Evolutionary conservation across 2,113 vertebrate genomes (phyloP).

Genomic region (Ascaphus truei): DNA sequence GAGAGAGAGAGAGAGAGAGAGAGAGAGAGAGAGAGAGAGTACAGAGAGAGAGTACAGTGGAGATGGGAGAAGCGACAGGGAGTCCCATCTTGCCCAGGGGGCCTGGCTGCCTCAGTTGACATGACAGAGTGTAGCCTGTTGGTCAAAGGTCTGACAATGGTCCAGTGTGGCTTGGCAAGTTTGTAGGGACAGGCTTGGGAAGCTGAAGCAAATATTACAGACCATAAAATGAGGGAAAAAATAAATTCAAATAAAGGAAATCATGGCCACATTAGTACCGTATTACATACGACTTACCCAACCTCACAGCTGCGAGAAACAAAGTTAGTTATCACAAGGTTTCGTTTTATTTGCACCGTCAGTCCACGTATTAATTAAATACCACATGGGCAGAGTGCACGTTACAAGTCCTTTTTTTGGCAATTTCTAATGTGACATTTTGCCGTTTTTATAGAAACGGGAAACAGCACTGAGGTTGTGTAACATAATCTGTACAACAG

Average conservation of each 20-base stretch:
- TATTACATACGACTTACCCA: slow-evolving; percentile 38
- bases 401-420: slow-evolving; percentile 37
- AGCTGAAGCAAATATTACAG: slow-evolving; percentile 54
- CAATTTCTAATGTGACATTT: not conserved
- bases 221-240: slow-evolving; percentile 40
- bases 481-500: slow-evolving; percentile 30
- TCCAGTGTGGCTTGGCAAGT: slow-evolving; percentile 48
- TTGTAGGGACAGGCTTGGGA: slow-evolving; percentile 52
- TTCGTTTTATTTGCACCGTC: not conserved
- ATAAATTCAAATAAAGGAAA: slow-evolving; percentile 35
- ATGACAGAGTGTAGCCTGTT: slow-evolving; percentile 63
- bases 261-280: slow-evolving; percentile 45
- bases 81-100: slow-evolving; percentile 53
- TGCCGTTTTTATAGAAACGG: not conserved
- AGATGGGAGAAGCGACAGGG: slow-evolving; percentile 57
- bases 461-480: slow-evolving; percentile 31
- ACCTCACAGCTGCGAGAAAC: slow-evolving; percentile 24
- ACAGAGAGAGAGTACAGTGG: too few species aligned
- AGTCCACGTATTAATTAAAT: not conserved
- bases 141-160: slow-evolving; percentile 67
- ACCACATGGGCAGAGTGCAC: slow-evolving; percentile 36
- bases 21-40: too few species aligned
- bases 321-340: not conserved
- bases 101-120: slow-evolving; percentile 55
- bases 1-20: slow-evolving; percentile 48